phyloP scores from a whole-genome alignment of 2,113 vertebrate genomes.

The Aphyosemion australe region DNA sequence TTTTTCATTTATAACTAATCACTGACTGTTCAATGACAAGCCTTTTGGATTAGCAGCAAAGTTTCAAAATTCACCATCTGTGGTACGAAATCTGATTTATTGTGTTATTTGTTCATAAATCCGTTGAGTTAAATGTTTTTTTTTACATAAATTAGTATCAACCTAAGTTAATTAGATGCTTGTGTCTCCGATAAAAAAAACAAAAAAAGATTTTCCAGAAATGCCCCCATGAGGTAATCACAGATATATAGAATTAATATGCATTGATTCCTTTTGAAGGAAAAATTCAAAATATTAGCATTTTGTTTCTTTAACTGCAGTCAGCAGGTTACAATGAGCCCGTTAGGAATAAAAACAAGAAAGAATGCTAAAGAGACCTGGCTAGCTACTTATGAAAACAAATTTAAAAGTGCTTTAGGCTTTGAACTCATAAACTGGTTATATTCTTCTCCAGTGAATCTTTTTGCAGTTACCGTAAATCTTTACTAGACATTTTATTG shows the following conservation, averaged over 20 bases:
- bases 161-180: no score
- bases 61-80: background rate
- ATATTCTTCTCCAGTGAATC: no score
- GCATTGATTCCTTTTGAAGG: background rate
- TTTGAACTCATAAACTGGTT: background rate
- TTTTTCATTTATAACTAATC: background rate
- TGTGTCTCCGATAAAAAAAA: no score
- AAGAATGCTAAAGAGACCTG: background rate
- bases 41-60: conserved; percentile 9
- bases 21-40: background rate
- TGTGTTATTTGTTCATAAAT: no score
- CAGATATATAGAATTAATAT: no score
- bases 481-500: background rate
- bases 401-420: background rate
- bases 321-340: no score
- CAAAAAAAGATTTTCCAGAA: background rate
- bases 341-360: background rate
- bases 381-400: background rate
- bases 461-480: background rate
- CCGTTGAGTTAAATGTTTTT: background rate
- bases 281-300: background rate
- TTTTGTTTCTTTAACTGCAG: background rate
- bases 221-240: no score
- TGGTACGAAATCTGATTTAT: background rate
- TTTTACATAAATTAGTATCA: background rate